Evolutionary conservation across 2,888 invertebrate species (phyloP).

Genomic region (Ophraella communa): DNA sequence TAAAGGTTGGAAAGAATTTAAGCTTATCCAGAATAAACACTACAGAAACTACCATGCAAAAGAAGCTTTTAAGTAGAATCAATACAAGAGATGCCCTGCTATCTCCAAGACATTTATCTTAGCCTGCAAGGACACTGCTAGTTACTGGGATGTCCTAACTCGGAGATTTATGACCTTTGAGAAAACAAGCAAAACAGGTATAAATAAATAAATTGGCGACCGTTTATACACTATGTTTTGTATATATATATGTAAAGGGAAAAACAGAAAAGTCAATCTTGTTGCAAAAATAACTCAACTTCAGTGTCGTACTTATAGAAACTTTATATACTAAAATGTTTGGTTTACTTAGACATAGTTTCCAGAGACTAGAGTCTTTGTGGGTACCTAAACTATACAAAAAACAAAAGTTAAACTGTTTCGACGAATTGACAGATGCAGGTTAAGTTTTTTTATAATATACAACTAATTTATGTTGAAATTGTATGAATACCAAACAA

Average conservation of each 20-base stretch:
- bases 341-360: too few relatives aligned
- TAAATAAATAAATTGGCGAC: constrained; percentile 48
- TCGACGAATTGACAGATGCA: too few relatives aligned
- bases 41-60: constrained; percentile 36
- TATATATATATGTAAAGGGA: constrained; percentile 40
- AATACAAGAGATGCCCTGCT: constrained; percentile 56
- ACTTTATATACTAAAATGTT: background rate
- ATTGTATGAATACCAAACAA: too few relatives aligned
- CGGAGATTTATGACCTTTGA: constrained; percentile 50
- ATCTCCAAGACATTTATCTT: constrained; percentile 57
- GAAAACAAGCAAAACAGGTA: constrained; percentile 54
- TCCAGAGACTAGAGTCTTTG: too few relatives aligned
- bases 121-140: constrained; percentile 54
- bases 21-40: background rate
- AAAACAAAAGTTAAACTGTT: too few relatives aligned
- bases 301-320: background rate
- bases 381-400: too few relatives aligned
- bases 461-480: too few relatives aligned
- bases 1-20: too few relatives aligned
- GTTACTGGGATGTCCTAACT: constrained; percentile 53
- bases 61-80: constrained; percentile 58
- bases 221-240: constrained; percentile 40
- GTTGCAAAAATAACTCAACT: constrained; percentile 32
- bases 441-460: too few relatives aligned
- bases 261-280: constrained; percentile 39